phyloP scores from a whole-genome alignment of 2,888 invertebrate genomes.

The Graphium colonna region DNA sequence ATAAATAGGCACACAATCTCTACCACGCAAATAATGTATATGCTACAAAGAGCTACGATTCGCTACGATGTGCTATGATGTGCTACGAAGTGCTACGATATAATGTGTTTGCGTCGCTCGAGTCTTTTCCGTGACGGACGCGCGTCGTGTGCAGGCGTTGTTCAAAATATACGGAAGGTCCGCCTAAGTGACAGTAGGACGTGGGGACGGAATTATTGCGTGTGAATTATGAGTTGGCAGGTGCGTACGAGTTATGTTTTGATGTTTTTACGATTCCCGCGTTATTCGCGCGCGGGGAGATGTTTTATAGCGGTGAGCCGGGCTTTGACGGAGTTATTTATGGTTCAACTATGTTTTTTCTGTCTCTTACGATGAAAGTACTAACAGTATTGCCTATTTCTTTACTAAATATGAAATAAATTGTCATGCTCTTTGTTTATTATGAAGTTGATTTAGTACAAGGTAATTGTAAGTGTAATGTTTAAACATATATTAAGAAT shows the following conservation, averaged over 20 bases:
- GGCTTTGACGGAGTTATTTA: slow-evolving; percentile 10
- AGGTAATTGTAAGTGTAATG: too few relatives aligned
- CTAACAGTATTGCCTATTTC: not conserved
- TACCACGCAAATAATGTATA: slow-evolving; percentile 62
- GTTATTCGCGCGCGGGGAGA: not conserved
- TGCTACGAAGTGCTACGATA: slow-evolving; percentile 59
- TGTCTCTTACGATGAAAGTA: not conserved
- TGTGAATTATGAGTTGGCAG: slow-evolving; percentile 15
- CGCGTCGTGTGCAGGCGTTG: slow-evolving; percentile 37
- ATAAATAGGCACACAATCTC: slow-evolving; percentile 73
- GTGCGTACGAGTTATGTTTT: slow-evolving; percentile 3
- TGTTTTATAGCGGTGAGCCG: slow-evolving; percentile 9
- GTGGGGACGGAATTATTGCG: slow-evolving; percentile 15
- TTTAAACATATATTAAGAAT: too few relatives aligned
- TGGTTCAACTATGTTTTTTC: slow-evolving; percentile 1
- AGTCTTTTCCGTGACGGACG: slow-evolving; percentile 49
- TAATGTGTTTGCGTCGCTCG: slow-evolving; percentile 68
- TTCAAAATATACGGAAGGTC: slow-evolving; percentile 24
- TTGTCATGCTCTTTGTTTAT: too few relatives aligned
- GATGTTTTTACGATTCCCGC: slow-evolving; percentile 14
- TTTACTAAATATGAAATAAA: not conserved
- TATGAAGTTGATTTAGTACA: too few relatives aligned
- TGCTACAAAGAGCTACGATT: too few relatives aligned
- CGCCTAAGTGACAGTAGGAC: slow-evolving; percentile 14
- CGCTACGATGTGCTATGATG: too few relatives aligned